These are phyloP conservation scores for Dreissena rostriformis DNA, from an alignment of 1,140 invertebrate species.

Conservation along the genomic window DNA sequence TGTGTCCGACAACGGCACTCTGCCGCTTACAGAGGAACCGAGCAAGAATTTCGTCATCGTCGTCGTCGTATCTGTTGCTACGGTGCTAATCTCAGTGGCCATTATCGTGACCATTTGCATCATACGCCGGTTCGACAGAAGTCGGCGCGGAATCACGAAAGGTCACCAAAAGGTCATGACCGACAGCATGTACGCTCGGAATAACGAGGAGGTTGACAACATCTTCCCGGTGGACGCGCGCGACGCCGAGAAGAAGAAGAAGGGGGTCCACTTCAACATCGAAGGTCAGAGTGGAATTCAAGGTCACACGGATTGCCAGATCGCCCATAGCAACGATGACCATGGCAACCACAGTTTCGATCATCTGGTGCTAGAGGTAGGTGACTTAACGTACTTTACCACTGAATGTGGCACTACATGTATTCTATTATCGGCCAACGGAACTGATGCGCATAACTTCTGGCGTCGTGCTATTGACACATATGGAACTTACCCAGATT, in stretches of 20 bases:
- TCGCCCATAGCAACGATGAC: not conserved
- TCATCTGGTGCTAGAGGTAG: conserved; percentile 46
- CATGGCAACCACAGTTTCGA: conserved; percentile 46
- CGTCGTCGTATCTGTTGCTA: conserved; percentile 30
- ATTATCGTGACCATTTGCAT: conserved; percentile 56
- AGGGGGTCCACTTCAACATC: conserved; percentile 48
- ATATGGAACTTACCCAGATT: not conserved
- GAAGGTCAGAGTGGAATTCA: conserved; percentile 31
- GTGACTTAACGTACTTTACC: not conserved
- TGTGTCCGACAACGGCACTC: conserved; percentile 37
- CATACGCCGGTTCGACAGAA: conserved; percentile 39
- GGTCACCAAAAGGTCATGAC: conserved; percentile 35
- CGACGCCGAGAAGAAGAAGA: conserved; percentile 35
- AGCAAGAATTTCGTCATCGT: conserved; percentile 51
- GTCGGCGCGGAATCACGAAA: conserved; percentile 16
- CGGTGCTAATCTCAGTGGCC: conserved; percentile 39
- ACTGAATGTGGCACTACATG: not conserved
- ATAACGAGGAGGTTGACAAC: conserved; percentile 45
- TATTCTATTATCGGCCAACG: not conserved
- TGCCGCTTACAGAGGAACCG: not conserved
- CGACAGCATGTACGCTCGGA: conserved; percentile 46
- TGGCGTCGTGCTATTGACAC: not conserved
- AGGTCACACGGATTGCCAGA: conserved; percentile 11
- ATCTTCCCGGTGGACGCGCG: conserved; percentile 36
- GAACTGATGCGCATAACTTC: not conserved